Percentiles rank a stretch among this genome's conserved stretches.
Evolutionary conservation across 37 sponge, comb jelly and placozoan genomes (phyloP).

Genomic region (Lycopodina hypogea): DNA sequence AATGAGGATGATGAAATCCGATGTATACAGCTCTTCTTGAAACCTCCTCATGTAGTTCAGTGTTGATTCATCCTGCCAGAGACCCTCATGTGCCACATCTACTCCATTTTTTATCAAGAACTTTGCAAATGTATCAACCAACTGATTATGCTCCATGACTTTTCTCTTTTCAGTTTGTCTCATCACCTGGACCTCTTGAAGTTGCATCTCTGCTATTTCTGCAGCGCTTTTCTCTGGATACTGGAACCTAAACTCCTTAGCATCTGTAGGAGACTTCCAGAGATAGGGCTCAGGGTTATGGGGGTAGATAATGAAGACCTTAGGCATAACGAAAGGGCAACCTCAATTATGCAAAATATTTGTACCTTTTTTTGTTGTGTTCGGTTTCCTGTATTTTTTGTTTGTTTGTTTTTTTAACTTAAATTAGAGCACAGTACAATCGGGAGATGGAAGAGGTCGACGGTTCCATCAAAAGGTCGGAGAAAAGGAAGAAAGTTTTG

Average conservation of each 20-base stretch:
- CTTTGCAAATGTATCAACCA: slow-evolving; percentile 19
- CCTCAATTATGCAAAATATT: no score
- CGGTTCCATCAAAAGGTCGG: neutral
- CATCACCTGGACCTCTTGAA: neutral
- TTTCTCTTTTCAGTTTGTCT: neutral
- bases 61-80: neutral
- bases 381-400: no score
- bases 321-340: no score
- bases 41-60: slow-evolving; percentile 21
- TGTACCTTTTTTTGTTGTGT: no score
- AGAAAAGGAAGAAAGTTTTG: no score
- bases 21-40: slow-evolving; percentile 45
- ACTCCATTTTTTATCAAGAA: slow-evolving; percentile 13
- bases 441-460: no score
- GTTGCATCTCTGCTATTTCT: neutral
- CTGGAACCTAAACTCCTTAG: neutral
- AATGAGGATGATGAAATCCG: slow-evolving; percentile 50
- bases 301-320: slow-evolving; percentile 51
- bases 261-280: slow-evolving; percentile 1
- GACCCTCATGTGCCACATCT: slow-evolving; percentile 35
- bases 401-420: no score
- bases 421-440: no score
- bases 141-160: neutral
- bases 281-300: slow-evolving; percentile 40
- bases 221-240: neutral